Conservation (phyloP, 2,113 vertebrate genomes). For the Leucosticte australis region DNA sequence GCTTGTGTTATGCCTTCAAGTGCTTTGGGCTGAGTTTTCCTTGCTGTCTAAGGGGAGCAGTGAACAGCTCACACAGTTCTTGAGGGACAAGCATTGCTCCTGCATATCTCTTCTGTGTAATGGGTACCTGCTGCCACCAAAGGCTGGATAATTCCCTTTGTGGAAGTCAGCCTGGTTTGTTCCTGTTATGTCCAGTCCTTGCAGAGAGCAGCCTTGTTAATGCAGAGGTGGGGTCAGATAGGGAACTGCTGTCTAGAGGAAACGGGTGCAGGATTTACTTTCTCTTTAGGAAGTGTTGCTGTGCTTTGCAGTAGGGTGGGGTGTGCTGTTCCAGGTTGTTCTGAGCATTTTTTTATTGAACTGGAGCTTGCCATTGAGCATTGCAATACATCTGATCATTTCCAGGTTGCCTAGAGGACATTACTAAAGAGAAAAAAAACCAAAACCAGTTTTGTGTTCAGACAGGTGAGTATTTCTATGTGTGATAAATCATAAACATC, state of each 20-base stretch:
- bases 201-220: neutral
- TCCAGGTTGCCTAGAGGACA: neutral
- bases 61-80: fast-evolving
- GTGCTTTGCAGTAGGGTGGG: neutral
- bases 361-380: neutral
- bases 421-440: neutral
- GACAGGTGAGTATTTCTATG: neutral
- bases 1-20: neutral
- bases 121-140: neutral
- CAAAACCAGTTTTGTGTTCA: neutral
- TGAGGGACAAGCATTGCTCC: neutral
- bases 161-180: neutral
- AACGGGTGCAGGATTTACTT: neutral
- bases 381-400: neutral
- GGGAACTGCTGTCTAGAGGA: neutral
- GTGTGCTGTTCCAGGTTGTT: neutral
- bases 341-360: neutral
- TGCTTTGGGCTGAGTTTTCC: neutral
- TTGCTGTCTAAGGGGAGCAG: neutral
- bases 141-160: neutral
- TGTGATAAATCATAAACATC: neutral
- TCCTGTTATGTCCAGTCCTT: neutral
- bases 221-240: neutral
- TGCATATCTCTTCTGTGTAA: neutral
- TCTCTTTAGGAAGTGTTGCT: neutral